phyloP scores from a whole-genome alignment of 1,140 invertebrate genomes.

The Lamellibrachia luymesi region DNA sequence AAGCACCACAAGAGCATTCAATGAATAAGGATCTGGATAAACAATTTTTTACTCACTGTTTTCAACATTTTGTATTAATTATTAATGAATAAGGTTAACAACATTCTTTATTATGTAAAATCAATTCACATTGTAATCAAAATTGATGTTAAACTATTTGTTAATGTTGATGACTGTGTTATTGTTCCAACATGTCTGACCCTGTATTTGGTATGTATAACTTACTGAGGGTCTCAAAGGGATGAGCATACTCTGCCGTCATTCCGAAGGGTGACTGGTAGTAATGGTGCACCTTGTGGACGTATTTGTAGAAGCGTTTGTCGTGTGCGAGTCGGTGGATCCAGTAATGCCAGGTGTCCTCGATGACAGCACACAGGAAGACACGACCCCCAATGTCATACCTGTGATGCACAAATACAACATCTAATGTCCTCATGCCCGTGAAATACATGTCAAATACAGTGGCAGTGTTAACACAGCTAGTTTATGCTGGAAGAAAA shows the following conservation, averaged over 20 bases:
- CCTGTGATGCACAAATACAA: constrained; percentile 28
- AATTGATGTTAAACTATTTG: too few species aligned
- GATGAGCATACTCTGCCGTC: constrained; percentile 52
- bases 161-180: not conserved
- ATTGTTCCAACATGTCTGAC: not conserved
- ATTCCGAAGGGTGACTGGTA: constrained; percentile 50
- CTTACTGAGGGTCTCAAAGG: constrained; percentile 42
- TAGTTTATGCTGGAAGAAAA: not conserved
- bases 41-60: too few species aligned
- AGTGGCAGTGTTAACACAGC: too few species aligned
- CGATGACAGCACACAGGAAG: constrained; percentile 42
- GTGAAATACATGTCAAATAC: not conserved
- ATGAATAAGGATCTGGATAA: too few species aligned
- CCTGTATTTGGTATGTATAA: not conserved
- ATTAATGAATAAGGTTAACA: not conserved
- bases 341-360: constrained; percentile 51
- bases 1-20: too few species aligned
- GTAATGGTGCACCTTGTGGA: constrained; percentile 50
- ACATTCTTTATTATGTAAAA: not conserved
- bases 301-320: constrained; percentile 46
- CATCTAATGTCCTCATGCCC: not conserved
- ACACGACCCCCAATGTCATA: constrained; percentile 36
- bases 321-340: constrained; percentile 45
- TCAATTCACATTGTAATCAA: too few species aligned
- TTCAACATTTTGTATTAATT: not conserved